phyloP scores from a whole-genome alignment of 1,140 invertebrate genomes.

The Centruroides sculpturatus region DNA sequence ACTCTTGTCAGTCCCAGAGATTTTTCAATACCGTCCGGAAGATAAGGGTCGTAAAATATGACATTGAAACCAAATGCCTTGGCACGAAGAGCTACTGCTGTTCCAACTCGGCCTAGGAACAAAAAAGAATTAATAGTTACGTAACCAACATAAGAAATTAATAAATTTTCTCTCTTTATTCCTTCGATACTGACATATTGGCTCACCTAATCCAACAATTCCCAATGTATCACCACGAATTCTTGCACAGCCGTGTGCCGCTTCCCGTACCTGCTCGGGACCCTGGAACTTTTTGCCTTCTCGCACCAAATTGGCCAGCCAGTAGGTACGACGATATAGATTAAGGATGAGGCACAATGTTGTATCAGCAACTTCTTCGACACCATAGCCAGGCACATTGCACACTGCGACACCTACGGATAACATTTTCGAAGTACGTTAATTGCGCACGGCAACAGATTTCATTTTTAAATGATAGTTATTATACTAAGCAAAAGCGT shows the following conservation, averaged over 20 bases:
- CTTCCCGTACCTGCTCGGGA: constrained; percentile 79
- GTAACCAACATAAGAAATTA: too few species aligned
- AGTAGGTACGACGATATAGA: constrained; percentile 95
- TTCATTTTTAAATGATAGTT: too few species aligned
- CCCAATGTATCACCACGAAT: constrained; percentile 93
- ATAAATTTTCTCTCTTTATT: too few species aligned
- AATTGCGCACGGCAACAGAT: too few species aligned
- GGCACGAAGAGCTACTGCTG: constrained; percentile 82
- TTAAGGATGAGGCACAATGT: constrained; percentile 97
- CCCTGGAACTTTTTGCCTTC: constrained; percentile 97
- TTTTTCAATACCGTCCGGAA: constrained; percentile 92
- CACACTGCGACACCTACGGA: constrained; percentile 83
- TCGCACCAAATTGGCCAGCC: constrained; percentile 94
- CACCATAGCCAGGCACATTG: constrained; percentile 97
- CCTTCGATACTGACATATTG: constrained; percentile 45
- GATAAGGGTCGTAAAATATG: constrained; percentile 94
- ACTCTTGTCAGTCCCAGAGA: constrained; percentile 86
- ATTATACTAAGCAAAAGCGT: too few species aligned
- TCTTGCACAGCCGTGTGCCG: constrained; percentile 81
- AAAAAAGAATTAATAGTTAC: too few species aligned
- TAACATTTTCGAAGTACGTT: too few species aligned
- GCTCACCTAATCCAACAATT: constrained; percentile 89
- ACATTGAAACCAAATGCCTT: constrained; percentile 97
- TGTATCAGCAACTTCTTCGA: constrained; percentile 98
- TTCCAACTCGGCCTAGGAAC: constrained; percentile 65